phyloP scores from a whole-genome alignment of 2,113 vertebrate genomes.

The Dendrocopos noguchii region DNA sequence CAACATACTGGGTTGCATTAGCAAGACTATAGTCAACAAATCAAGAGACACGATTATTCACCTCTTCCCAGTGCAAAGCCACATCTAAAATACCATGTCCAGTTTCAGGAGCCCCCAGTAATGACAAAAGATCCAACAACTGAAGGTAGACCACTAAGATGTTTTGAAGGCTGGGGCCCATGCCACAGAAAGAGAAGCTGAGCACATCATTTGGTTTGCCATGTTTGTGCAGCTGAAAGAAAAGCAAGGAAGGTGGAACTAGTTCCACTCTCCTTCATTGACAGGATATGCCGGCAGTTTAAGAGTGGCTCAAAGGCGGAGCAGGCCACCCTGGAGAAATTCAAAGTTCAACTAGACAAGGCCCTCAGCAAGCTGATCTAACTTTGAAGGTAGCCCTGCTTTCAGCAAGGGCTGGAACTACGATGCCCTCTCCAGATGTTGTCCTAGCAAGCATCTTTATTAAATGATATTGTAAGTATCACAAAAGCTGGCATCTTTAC shows the following conservation, averaged over 20 bases:
- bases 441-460: not conserved
- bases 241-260: not conserved
- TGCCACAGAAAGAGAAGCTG: not conserved
- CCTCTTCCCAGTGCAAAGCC: not conserved
- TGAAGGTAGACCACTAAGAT: not conserved
- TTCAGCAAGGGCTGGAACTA: not conserved
- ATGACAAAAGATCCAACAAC: not conserved
- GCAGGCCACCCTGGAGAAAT: not conserved
- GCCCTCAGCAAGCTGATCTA: not conserved
- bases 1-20: not conserved
- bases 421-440: not conserved
- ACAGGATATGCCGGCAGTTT: not conserved
- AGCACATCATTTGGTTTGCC: not conserved
- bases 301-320: not conserved
- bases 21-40: not conserved
- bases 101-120: not conserved
- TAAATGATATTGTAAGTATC: not conserved
- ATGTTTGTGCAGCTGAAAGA: not conserved
- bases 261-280: fast-evolving
- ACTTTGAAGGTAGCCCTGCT: not conserved
- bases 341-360: not conserved
- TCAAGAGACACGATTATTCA: not conserved
- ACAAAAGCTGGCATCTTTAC: not conserved
- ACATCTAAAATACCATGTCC: fast-evolving
- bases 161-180: not conserved